Evolutionary conservation across 2,113 vertebrate species (phyloP).

Genomic region (Gavialis gangeticus): DNA sequence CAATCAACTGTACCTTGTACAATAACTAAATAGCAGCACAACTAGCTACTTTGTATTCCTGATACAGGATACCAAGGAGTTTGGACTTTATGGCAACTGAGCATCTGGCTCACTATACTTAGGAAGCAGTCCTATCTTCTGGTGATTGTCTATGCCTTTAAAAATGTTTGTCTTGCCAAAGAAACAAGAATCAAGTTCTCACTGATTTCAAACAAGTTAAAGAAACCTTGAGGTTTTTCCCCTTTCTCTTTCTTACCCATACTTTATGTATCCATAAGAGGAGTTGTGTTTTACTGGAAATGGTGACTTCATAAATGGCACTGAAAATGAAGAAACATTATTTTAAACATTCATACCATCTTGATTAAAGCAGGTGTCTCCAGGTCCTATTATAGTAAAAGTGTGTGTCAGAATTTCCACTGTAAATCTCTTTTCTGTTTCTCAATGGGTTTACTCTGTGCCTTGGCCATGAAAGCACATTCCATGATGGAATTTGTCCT

Average conservation of each 20-base stretch:
- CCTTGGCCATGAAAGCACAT: constrained; percentile 52
- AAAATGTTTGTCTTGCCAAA: neutral
- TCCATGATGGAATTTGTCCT: constrained; percentile 42
- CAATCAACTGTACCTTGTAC: neutral
- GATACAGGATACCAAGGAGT: neutral
- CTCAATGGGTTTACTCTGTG: constrained; percentile 43
- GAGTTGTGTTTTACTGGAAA: constrained; percentile 71
- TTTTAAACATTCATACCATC: constrained; percentile 78
- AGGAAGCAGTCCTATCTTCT: neutral
- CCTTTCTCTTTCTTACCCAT: constrained; percentile 6
- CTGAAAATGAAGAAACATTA: constrained; percentile 78
- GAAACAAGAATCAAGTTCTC: constrained; percentile 35
- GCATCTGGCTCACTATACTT: neutral
- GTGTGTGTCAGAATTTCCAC: constrained; percentile 74
- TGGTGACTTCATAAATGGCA: constrained; percentile 78
- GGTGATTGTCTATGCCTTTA: neutral
- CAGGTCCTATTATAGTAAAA: constrained; percentile 59
- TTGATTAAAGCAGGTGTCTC: constrained; percentile 78
- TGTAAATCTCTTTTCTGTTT: constrained; percentile 68
- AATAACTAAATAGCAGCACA: neutral
- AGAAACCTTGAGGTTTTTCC: constrained; percentile 57
- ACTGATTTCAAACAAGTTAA: constrained; percentile 62
- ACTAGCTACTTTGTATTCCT: neutral
- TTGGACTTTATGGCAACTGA: neutral
- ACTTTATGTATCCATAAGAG: constrained; percentile 57